Percentiles rank a stretch among this genome's conserved stretches.
Evolutionary conservation across 2,113 vertebrate species (phyloP).

Genomic region (Cochlearius cochlearius): DNA sequence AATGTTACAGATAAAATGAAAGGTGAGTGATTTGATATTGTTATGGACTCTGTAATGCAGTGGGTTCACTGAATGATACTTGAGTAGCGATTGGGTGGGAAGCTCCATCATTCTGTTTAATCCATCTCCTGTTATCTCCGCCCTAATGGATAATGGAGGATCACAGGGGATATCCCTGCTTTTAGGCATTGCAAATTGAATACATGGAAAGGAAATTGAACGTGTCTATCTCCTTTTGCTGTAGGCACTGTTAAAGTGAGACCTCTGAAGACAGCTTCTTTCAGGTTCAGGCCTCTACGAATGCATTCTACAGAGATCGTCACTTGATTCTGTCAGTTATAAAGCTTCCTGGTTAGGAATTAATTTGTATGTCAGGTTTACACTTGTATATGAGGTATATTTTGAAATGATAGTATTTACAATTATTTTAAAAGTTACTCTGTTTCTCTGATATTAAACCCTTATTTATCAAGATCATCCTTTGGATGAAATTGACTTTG

Average conservation of each 20-base stretch:
- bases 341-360: not conserved
- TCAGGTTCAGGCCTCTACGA: not conserved
- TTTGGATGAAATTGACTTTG: not conserved
- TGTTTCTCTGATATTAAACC: not conserved
- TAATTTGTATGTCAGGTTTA: not conserved
- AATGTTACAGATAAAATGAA: not conserved
- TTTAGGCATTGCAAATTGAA: not conserved
- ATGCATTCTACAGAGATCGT: not conserved
- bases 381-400: not conserved
- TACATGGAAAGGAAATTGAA: not conserved
- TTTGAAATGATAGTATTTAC: not conserved
- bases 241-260: not conserved
- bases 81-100: not conserved
- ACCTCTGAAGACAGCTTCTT: not conserved
- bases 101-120: not conserved
- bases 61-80: not conserved
- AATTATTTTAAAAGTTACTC: not conserved
- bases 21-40: not conserved
- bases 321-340: conserved; percentile 2
- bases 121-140: not conserved
- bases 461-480: not conserved
- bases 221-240: not conserved
- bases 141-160: not conserved
- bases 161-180: not conserved
- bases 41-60: not conserved